Evolutionary conservation across 2,888 invertebrate species (phyloP), one percentile per base, ranked within the genome.

Genomic region (Drosophila aldrichi): DNA sequence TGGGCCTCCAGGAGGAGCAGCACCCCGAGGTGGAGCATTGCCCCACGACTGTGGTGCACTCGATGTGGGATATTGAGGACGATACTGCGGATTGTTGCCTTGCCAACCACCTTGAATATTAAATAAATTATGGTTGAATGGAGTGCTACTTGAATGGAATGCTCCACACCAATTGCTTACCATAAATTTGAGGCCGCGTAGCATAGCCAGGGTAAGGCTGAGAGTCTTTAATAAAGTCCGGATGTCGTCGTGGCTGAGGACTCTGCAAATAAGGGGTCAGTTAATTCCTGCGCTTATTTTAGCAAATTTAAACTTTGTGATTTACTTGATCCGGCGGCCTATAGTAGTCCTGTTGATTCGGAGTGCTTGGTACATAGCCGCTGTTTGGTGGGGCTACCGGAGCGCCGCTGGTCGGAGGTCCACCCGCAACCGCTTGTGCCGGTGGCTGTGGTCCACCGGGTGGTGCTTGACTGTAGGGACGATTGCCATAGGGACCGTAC

Each of bases 201-300:
- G 94, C 94, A 92, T 95, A 96, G 70, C 95, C 95, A 70, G 95
- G 94, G 92, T 95, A 95, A 75, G 95, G 95, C 91, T 95, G 95
- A 90, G 94, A 94, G 91, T 96, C 96, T 94, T 96, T 96, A 86
- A 95, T 95, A 94, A 96, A 97, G 93, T 96, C 96, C 61, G 96
- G 97, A 94, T 96, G 97, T 89, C 97, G 94, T 82, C 96, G 94
- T 49, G 96, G 96, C 85, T 96, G 96, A 56, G 95, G 95, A 77
- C 95, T 94, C 89, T 96, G 95, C 79, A 94, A 94, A 89, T 20
- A 62, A 52, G 49, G 2, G 2, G 3, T 8, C 2, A 32, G 6
- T 57, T 38, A 34, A 10, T 3, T 54, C 12, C 0, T 0, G 12
- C 1, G 6, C 7, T 12, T 9, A 25, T 0, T n/a, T 32, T 0